phyloP scores from a whole-genome alignment of 2,113 vertebrate species.

The Sinocyclocheilus grahami region DNA sequence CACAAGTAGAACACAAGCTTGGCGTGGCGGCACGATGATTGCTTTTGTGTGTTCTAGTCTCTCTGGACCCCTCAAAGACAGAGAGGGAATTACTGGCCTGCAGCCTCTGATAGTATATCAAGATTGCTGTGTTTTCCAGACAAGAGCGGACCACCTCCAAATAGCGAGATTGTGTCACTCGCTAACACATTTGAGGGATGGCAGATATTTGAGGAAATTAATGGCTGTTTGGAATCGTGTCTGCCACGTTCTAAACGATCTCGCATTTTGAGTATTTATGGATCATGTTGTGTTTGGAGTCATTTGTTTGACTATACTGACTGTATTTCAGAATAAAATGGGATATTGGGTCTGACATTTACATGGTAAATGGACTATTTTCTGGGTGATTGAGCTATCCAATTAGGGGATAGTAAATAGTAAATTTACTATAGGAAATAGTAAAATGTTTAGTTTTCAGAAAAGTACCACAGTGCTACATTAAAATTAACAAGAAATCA shows the following conservation, averaged over 20 bases:
- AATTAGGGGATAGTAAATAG: neutral
- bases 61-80: constrained; percentile 62
- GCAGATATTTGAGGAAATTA: constrained; percentile 53
- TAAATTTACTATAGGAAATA: neutral
- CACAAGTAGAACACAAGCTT: constrained; percentile 56
- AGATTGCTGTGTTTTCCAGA: constrained; percentile 66
- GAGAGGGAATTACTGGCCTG: constrained; percentile 66
- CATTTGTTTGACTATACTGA: neutral
- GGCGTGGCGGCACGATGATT: constrained; percentile 68
- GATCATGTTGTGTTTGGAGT: neutral
- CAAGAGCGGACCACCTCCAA: constrained; percentile 63
- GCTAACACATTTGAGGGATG: constrained; percentile 34
- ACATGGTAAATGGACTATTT: neutral
- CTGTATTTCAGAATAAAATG: constrained; percentile 6
- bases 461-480: neutral
- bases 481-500: neutral
- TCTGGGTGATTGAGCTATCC: neutral
- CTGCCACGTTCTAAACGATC: constrained; percentile 19
- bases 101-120: constrained; percentile 66
- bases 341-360: neutral
- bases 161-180: constrained; percentile 41
- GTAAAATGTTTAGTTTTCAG: neutral
- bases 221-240: constrained; percentile 40
- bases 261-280: constrained; percentile 7
- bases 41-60: constrained; percentile 68